Evolutionary conservation across 1,140 invertebrate genomes (phyloP), one percentile per base, ranked within the genome.

Genomic region (Neodiprion fabricii): DNA sequence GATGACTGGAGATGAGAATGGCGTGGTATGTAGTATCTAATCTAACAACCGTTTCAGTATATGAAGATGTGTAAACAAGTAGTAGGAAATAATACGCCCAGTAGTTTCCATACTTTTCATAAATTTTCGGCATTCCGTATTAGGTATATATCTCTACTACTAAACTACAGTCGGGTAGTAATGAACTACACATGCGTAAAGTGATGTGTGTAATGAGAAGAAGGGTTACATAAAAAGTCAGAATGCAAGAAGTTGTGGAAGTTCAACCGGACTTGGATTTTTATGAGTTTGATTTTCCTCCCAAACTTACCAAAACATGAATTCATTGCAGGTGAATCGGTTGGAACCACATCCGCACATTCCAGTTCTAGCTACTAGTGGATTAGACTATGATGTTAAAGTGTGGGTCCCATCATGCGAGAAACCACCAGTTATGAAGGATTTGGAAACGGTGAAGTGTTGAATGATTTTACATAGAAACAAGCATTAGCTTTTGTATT

Each of bases 371-470:
- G 97, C 96, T 5, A 97, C 96, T 1, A 96, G 95, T 89, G 96
- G 97, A 4, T 88, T 98, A 5, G 97, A 98, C 88, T 92, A 93
- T 81, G 95, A 97, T 85, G 93, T 98, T 4, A 99, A 99, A 90
- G 94, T 99, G 68, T 99, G 97, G 97, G 90, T 95, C 21, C 96
- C 97, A 7, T 93, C 92, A 0, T 89, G 90, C 76, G 90, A 93
- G 75, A 88, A 91, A 53, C 91, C 91, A 5, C 90, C 90, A 1
- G 73, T 82, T 48, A 77, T 91, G 71, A 80, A 85, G 9, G 86
- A 88, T 28, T 83, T 94, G n/a, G 86, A 86, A 80, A 83, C 80
- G 74, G 91, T 92, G 85, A 80, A 61, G n/a, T 61, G 11, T 17
- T 61, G 5, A 40, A 40, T 40, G 28, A 17, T 9, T 5, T 61